Percentiles rank a stretch among this genome's conserved stretches.
phyloP scores from a whole-genome alignment of 2,888 invertebrate species.

The Amphimallon solstitiale region DNA sequence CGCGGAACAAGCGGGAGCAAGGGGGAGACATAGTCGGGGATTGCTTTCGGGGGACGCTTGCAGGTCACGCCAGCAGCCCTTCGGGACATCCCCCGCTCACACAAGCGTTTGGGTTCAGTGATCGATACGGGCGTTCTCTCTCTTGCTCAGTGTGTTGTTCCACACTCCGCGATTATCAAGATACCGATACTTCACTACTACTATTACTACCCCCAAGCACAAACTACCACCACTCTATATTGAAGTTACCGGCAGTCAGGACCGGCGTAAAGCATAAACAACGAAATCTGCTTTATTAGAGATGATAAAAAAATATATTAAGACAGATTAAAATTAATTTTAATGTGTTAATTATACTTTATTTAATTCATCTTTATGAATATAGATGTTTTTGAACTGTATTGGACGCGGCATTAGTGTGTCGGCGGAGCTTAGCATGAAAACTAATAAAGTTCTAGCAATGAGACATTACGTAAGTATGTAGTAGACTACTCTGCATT shows the following conservation, averaged over 20 bases:
- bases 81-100: conserved; percentile 53
- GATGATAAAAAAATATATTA: too few relatives aligned
- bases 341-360: too few relatives aligned
- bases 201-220: conserved; percentile 10
- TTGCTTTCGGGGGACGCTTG: conserved; percentile 45
- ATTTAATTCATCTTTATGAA: too few relatives aligned
- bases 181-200: conserved; percentile 35
- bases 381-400: too few relatives aligned
- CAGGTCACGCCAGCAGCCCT: conserved; percentile 59
- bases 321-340: too few relatives aligned
- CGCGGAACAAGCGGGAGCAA: not conserved
- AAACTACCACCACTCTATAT: conserved; percentile 23
- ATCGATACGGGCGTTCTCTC: conserved; percentile 52
- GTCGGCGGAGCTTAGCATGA: too few relatives aligned
- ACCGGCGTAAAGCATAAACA: too few relatives aligned
- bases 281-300: too few relatives aligned
- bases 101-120: conserved; percentile 44
- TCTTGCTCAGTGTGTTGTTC: conserved; percentile 5
- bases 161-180: conserved; percentile 41
- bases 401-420: too few relatives aligned
- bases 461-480: too few relatives aligned
- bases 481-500: too few relatives aligned
- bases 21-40: conserved; percentile 40
- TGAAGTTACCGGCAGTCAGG: conserved; percentile 24
- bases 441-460: too few relatives aligned